Evolutionary conservation across 1,140 invertebrate genomes (phyloP).

Genomic region (Orius insidiosus): DNA sequence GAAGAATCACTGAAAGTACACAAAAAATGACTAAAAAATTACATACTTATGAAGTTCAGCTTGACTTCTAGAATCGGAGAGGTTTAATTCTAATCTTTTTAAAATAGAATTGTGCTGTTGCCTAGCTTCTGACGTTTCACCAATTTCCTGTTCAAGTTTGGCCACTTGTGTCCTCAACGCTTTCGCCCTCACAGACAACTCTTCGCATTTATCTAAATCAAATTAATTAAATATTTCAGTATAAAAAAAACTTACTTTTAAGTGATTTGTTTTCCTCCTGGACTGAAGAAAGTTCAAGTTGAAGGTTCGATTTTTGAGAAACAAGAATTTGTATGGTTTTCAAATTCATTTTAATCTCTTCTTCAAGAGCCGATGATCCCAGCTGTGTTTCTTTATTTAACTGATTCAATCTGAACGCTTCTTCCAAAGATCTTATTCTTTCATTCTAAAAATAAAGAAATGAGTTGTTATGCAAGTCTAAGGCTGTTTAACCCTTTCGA

Average conservation of each 20-base stretch:
- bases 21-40: no score
- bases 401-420: not conserved
- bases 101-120: constrained; percentile 13
- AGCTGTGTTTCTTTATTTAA: constrained; percentile 7
- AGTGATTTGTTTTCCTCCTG: constrained; percentile 15
- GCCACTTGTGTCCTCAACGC: constrained; percentile 11
- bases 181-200: constrained; percentile 11
- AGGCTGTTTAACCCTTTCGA: no score
- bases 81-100: constrained; percentile 10
- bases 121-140: constrained; percentile 3
- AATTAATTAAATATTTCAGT: no score
- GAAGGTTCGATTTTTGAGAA: constrained; percentile 59
- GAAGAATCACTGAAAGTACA: no score
- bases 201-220: constrained; percentile 10
- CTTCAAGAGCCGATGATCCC: constrained; percentile 22
- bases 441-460: no score
- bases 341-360: constrained; percentile 44
- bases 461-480: no score
- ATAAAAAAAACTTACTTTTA: constrained; percentile 4
- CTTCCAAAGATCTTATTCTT: no score
- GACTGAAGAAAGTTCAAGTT: constrained; percentile 35
- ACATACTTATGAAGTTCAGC: no score
- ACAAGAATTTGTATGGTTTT: constrained; percentile 64
- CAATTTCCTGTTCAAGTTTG: constrained; percentile 3
- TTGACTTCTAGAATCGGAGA: not conserved